A percentile compares a stretch with the other conserved stretches of the same genome.
phyloP scores from a whole-genome alignment of 2,888 invertebrate species.

The Pammene aurita region DNA sequence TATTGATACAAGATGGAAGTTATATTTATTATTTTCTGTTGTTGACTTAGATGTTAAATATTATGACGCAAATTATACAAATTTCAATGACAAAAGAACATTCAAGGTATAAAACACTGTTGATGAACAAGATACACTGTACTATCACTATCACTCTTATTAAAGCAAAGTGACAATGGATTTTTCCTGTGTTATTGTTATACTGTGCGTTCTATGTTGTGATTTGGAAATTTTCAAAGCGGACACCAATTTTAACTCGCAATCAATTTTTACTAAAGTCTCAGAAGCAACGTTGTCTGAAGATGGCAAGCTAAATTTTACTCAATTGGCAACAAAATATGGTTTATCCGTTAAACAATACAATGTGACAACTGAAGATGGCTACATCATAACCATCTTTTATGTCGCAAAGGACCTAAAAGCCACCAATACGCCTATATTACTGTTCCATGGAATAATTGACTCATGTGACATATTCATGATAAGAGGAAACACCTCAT shows the following conservation, averaged over 20 bases:
- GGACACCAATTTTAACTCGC: neutral
- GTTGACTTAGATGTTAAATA: neutral
- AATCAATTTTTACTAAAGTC: neutral
- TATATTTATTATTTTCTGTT: neutral
- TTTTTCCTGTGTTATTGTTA: neutral
- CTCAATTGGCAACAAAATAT: slow-evolving; percentile 8
- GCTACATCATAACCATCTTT: slow-evolving; percentile 50
- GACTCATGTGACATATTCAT: slow-evolving; percentile 67
- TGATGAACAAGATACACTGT: too few relatives aligned
- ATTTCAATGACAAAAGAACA: neutral
- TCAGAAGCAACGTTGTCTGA: slow-evolving; percentile 12
- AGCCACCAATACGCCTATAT: slow-evolving; percentile 53
- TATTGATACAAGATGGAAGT: too few relatives aligned
- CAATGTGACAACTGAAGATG: slow-evolving; percentile 57
- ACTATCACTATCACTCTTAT: too few relatives aligned
- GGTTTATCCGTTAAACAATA: slow-evolving; percentile 9
- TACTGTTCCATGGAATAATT: slow-evolving; percentile 65
- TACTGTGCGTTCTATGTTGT: neutral
- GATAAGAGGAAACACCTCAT: slow-evolving; percentile 57
- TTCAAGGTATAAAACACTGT: neutral
- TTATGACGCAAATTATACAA: neutral
- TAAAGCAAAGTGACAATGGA: neutral
- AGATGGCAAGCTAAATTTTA: slow-evolving; percentile 15
- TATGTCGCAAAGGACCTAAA: slow-evolving; percentile 40
- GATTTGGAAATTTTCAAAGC: neutral